A percentile compares a stretch with the other conserved stretches of the same genome.
These are phyloP conservation scores for Zaprionus lineosus DNA, from an alignment of 2,888 invertebrate genomes.

Conservation along the genomic window DNA sequence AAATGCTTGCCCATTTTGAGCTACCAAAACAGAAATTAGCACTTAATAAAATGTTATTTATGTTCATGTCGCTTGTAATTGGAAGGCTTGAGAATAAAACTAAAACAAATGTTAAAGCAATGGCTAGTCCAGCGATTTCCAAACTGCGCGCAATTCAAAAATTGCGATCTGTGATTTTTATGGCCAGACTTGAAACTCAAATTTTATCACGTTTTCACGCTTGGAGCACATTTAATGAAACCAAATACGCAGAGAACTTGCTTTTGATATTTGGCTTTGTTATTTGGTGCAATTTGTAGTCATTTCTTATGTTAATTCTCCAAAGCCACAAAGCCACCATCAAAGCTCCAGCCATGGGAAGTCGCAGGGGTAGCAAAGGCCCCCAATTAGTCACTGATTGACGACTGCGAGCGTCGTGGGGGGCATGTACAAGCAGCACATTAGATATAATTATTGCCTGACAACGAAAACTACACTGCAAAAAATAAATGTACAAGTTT, in stretches of 20 bases:
- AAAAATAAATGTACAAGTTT: background rate
- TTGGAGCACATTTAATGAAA: constrained; percentile 65
- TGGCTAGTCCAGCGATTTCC: constrained; percentile 50
- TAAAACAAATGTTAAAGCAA: constrained; percentile 21
- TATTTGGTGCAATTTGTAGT: constrained; percentile 74
- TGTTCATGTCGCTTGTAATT: constrained; percentile 70
- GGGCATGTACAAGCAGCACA: constrained; percentile 7
- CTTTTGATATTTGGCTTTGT: constrained; percentile 54
- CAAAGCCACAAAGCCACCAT: constrained; percentile 5
- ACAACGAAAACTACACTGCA: background rate
- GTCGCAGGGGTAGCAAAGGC: constrained; percentile 24
- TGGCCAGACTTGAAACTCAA: constrained; percentile 52
- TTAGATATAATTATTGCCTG: constrained; percentile 28
- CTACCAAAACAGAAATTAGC: constrained; percentile 69
- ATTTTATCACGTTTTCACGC: constrained; percentile 76
- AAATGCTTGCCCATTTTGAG: constrained; percentile 44
- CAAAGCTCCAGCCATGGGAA: constrained; percentile 1
- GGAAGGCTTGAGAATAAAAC: constrained; percentile 32
- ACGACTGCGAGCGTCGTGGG: constrained; percentile 29
- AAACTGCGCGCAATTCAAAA: constrained; percentile 52
- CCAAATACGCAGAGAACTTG: constrained; percentile 42
- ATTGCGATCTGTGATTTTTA: constrained; percentile 54
- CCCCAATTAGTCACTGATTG: constrained; percentile 63
- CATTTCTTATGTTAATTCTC: constrained; percentile 59
- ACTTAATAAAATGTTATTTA: constrained; percentile 72